These are phyloP conservation scores for Paracanthobrama guichenoti DNA, from an alignment of 2,113 vertebrate species.

Conservation along the genomic window DNA sequence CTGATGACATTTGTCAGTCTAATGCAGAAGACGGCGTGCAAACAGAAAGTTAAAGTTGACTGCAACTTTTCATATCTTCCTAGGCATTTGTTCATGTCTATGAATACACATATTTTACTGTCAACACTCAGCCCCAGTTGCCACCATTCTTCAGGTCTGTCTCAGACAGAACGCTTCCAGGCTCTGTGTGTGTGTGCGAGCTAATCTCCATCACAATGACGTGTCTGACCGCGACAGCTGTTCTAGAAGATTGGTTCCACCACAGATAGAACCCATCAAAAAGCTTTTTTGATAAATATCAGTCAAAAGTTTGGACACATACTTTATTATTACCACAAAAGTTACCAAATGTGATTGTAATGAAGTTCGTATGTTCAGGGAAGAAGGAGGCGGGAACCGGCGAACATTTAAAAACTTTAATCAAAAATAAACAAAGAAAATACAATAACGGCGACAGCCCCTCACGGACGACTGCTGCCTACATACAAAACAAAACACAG, in stretches of 20 bases:
- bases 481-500: no score
- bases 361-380: no score
- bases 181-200: slow-evolving; percentile 21
- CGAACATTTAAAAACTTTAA: no score
- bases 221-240: slow-evolving; percentile 41
- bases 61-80: slow-evolving; percentile 32
- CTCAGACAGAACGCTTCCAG: background rate
- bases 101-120: slow-evolving; percentile 27
- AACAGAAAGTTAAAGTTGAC: slow-evolving; percentile 13
- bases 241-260: background rate
- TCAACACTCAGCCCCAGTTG: slow-evolving; percentile 51
- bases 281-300: background rate
- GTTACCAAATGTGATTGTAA: background rate
- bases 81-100: background rate
- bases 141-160: slow-evolving; percentile 38
- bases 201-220: slow-evolving; percentile 49
- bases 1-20: slow-evolving; percentile 7
- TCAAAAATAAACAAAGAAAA: no score
- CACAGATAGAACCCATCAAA: slow-evolving; percentile 12
- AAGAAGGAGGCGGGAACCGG: no score
- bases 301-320: background rate
- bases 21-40: background rate
- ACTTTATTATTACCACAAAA: background rate
- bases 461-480: no score
- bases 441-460: no score